A percentile compares a stretch with the other conserved stretches of the same genome.
phyloP scores from a whole-genome alignment of 2,797 vertebrate species.

The Manis crassicaudata region DNA sequence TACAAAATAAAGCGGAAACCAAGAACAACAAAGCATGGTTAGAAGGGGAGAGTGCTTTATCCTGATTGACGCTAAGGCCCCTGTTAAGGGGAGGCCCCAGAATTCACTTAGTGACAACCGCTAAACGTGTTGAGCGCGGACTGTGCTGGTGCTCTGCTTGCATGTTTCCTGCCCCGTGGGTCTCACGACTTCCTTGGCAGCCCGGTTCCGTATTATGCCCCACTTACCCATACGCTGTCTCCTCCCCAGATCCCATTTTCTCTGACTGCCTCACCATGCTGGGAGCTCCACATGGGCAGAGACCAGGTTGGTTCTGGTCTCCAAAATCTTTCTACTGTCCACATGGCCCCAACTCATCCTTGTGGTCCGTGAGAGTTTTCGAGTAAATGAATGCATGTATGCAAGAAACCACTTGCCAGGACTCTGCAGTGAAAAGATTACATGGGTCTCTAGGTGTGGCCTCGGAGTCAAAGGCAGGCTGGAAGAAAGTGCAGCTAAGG shows the following conservation, averaged over 20 bases:
- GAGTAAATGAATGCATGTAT: accelerated
- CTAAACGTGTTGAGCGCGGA: background rate
- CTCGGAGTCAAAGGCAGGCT: background rate
- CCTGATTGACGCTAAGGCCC: background rate
- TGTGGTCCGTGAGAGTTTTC: too few relatives aligned
- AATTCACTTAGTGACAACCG: background rate
- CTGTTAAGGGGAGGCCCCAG: background rate
- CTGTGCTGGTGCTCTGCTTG: accelerated
- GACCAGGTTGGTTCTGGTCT: background rate
- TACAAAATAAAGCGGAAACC: background rate
- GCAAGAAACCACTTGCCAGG: background rate
- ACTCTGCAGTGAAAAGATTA: background rate
- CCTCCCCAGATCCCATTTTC: background rate
- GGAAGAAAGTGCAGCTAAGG: background rate
- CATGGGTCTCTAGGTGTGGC: background rate
- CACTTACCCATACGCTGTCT: accelerated
- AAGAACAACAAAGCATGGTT: background rate
- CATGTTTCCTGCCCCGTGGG: accelerated
- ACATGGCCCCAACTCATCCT: accelerated
- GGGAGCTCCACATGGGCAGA: background rate
- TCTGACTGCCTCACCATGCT: accelerated
- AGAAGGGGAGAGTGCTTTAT: too few relatives aligned
- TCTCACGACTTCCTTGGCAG: background rate
- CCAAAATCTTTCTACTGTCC: background rate
- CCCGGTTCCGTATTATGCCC: background rate